Conservation (phyloP, 2,888 invertebrate genomes). For the Anticlea derivata region DNA sequence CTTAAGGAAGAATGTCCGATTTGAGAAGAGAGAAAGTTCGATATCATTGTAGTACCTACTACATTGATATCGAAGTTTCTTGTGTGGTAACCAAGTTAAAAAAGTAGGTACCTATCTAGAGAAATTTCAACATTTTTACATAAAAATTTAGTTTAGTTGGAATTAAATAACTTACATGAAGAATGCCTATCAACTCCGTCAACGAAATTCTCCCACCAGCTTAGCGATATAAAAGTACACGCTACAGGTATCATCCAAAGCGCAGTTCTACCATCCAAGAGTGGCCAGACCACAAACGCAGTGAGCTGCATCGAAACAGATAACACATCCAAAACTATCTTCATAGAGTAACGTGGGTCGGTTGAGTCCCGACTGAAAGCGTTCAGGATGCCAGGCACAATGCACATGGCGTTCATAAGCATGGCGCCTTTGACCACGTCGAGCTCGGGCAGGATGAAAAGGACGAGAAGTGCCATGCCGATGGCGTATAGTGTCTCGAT, state of each 20-base stretch:
- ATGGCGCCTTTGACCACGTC: slow-evolving; percentile 93
- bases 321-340: slow-evolving; percentile 81
- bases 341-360: slow-evolving; percentile 61
- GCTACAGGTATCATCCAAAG: slow-evolving; percentile 87
- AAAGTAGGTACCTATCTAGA: too few species aligned
- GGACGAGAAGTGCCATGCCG: slow-evolving; percentile 90
- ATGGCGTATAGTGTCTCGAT: slow-evolving; percentile 91
- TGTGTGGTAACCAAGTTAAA: too few species aligned
- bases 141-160: too few species aligned
- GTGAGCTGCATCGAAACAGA: slow-evolving; percentile 86
- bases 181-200: slow-evolving; percentile 60
- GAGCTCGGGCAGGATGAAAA: slow-evolving; percentile 90
- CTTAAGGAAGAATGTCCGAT: too few species aligned
- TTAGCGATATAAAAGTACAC: slow-evolving; percentile 87
- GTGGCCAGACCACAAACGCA: slow-evolving; percentile 88
- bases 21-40: too few species aligned
- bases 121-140: too few species aligned
- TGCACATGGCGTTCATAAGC: slow-evolving; percentile 92
- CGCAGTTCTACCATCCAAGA: slow-evolving; percentile 72
- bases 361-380: slow-evolving; percentile 69
- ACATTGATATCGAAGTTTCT: too few species aligned
- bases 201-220: slow-evolving; percentile 94
- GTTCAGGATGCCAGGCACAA: slow-evolving; percentile 91
- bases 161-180: slow-evolving; percentile 48
- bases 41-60: too few species aligned